Conservation (phyloP, 2,113 vertebrate genomes). For the Eurypyga helias region DNA sequence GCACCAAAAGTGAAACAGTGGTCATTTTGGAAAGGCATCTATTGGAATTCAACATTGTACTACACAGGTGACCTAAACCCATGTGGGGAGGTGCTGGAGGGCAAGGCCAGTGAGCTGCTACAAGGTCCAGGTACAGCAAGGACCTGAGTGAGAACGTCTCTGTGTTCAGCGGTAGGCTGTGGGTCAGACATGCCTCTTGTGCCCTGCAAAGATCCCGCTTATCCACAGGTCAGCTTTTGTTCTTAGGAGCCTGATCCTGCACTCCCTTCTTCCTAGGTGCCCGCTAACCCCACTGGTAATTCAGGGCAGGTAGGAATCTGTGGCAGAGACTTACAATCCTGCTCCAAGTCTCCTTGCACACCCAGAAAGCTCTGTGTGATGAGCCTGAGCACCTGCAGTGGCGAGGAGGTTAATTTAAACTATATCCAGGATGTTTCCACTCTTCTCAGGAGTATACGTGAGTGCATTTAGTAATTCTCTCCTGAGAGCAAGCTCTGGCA, state of each 20-base stretch:
- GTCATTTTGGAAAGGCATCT: background rate
- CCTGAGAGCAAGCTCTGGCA: background rate
- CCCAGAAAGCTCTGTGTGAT: background rate
- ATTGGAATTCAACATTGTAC: accelerated
- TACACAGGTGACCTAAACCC: too few species aligned
- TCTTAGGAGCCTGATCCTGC: background rate
- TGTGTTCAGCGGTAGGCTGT: accelerated
- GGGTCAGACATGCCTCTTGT: background rate
- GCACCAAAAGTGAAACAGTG: background rate
- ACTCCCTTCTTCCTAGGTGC: background rate
- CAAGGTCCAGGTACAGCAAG: background rate
- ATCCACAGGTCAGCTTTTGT: background rate
- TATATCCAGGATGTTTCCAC: background rate
- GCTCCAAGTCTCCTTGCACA: background rate
- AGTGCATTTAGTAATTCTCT: background rate
- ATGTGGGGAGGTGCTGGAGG: too few species aligned
- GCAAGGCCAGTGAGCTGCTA: too few species aligned
- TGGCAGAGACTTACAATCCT: background rate
- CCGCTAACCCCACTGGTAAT: background rate
- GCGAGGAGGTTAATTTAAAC: conserved; percentile 16
- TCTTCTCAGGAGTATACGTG: conserved; percentile 38
- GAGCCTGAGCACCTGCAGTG: background rate
- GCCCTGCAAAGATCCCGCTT: background rate
- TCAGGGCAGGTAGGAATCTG: background rate
- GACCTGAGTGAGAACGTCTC: background rate